Evolutionary conservation across 2,888 invertebrate genomes (phyloP), one percentile per base, ranked within the genome.

Genomic region (Lithophane semibrunnea): DNA sequence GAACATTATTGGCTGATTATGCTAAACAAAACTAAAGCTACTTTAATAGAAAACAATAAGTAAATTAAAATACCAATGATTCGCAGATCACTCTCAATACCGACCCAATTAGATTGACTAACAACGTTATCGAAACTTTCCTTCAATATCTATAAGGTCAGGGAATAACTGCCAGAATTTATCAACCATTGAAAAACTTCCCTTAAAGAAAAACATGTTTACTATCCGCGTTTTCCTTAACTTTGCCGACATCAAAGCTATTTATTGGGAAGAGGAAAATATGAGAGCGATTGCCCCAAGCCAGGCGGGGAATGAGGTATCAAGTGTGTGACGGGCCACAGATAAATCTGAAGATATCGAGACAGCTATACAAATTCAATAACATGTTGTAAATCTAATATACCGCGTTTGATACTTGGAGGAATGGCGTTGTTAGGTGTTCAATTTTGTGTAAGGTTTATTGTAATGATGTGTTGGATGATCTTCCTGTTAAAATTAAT

Each of bases 161-260:
- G 52, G 52, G 49, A 77, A 47, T 63, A 73, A 69, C 54, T 52
- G 47, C 42, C 67, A 63, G 21, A 79, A 84, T 84, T 80, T 74
- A 85, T 80, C 80, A 76, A 56, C 76, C 75, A 70, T 80, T 82
- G 82, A 77, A 64, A 81, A 85, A 82, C 60, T 75, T 82, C 68
- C 58, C 66, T 60, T 77, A 77, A 83, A 86, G 79, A 75, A 83
- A 83, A 86, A 86, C 79, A 86, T 86, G 83, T 85, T 83, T 84
- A 85, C 78, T 65, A 42, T 24, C 37, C 21, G 16, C 44, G 65
- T 85, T 84, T 85, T 84, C 86, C 83, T 73, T 66, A 80, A 85
- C 75, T 73, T 86, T 64, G 58, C 49, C 75, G 65, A 78, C 74
- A 77, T 80, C 72, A 80, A 80, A 75, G 75, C 73, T 77, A 80